These are phyloP conservation scores for Melanaphis sacchari DNA, from an alignment of 1,140 invertebrate genomes.

Conservation along the genomic window DNA sequence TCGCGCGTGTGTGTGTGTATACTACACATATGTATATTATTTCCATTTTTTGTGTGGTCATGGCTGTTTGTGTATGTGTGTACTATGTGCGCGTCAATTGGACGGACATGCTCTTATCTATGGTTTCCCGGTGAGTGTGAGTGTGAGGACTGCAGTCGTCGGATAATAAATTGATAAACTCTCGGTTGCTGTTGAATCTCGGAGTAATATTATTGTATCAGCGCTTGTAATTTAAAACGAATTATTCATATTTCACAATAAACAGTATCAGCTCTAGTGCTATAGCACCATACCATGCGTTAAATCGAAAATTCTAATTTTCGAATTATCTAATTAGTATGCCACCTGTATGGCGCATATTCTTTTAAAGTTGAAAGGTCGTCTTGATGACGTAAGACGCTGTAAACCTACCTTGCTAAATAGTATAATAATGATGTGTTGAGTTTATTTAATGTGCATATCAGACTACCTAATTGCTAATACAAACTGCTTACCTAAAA, in stretches of 20 bases:
- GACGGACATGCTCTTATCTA: slow-evolving; percentile 4
- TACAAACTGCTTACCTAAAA: not conserved
- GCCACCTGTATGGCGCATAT: not conserved
- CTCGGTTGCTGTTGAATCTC: not conserved
- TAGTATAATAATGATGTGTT: not conserved
- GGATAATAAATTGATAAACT: slow-evolving; percentile 18
- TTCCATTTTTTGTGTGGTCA: not conserved
- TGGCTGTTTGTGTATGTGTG: not conserved
- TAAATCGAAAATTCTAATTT: not conserved
- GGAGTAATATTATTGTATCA: not conserved
- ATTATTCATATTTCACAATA: not conserved
- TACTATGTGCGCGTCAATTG: not conserved
- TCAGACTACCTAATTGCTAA: not conserved
- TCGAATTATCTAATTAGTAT: not conserved
- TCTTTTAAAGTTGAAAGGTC: not conserved
- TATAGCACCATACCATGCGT: not conserved
- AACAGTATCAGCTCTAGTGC: not conserved
- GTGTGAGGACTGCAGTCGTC: not conserved
- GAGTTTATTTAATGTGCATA: not conserved
- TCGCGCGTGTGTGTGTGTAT: not conserved
- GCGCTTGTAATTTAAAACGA: not conserved
- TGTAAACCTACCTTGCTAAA: not conserved
- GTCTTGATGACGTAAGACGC: not conserved
- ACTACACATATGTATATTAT: not conserved
- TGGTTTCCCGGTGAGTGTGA: slow-evolving; percentile 6